Base-by-base conservation (phyloP, 2,113 vertebrate genomes). In the Strix uralensis region DNA sequence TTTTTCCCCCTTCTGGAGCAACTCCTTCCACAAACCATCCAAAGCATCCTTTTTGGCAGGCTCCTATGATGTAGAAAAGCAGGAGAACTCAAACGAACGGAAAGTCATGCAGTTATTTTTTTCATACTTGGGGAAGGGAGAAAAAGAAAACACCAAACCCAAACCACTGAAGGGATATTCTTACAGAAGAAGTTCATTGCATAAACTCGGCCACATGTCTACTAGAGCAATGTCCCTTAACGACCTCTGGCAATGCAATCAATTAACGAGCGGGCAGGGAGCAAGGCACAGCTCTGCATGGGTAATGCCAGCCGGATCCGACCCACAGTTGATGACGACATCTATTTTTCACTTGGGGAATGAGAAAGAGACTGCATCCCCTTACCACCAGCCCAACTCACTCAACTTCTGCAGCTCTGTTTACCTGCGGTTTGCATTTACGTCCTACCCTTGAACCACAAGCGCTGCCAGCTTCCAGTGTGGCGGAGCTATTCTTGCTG, bases 11-110 rank as follows among this genome's bases (percentile, higher is more conserved):
- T 95, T 97, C 97, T 97, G 96, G 96, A 97, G 96, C 88, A 95
- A 95, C 83, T 97, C 96, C 97, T 98, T 98, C 97, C 97, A 98
- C 95, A 98, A 98, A 97, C 94, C 91, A 97, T 97, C 92, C 96
- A 96, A 98, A 97, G 97, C 94, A 95, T 98, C 92, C 88, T 96
- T 98, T 97, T 98, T 98, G 98, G 97, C 97, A 98, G 86, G 65
- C 93, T 97, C 66, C 55, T 71, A 30, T 42, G 66, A 97, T 96
- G 97, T 66, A 98, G 97, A 92, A 98, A 97, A 97, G 96, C 97
- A 96, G 96, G 92, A 95, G 97, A 98, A 96, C 94, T 95, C 94
- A 93, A 95, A 89, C 8, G 58, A 95, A 96, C 40, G 96, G 97
- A 95, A 97, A 98, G 97, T 97, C 96, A 92, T 91, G 91, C 87